Percentiles rank a stretch among this genome's conserved stretches.
phyloP scores from a whole-genome alignment of 2,113 vertebrate genomes.

The Anoura caudifer region DNA sequence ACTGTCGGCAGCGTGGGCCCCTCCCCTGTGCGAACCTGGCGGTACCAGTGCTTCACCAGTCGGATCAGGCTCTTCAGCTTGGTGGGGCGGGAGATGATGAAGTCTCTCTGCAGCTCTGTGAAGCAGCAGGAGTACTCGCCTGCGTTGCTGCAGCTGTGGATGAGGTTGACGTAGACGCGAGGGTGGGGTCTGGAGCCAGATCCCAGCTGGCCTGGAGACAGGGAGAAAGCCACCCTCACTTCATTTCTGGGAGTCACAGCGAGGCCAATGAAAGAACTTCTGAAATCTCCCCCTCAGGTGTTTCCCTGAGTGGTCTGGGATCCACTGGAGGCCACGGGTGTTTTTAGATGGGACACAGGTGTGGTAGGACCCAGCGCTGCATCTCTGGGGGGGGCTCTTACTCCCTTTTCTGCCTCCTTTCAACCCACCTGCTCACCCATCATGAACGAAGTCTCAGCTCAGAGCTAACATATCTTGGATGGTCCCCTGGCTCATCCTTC shows the following conservation, averaged over 20 bases:
- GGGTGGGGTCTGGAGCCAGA: neutral
- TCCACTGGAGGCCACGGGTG: neutral
- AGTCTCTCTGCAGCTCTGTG: slow-evolving; percentile 67
- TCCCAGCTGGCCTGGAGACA: neutral
- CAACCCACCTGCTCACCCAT: neutral
- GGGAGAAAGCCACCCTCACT: neutral
- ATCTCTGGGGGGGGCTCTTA: neutral
- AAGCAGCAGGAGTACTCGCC: slow-evolving; percentile 69
- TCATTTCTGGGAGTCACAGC: rapidly evolving
- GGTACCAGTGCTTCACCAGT: slow-evolving; percentile 72
- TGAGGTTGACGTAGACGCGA: slow-evolving; percentile 37
- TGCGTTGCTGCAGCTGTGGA: neutral
- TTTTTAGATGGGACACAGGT: neutral
- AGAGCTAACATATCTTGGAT: neutral
- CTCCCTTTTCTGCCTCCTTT: neutral
- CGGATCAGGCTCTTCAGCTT: slow-evolving; percentile 71
- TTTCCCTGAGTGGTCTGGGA: neutral
- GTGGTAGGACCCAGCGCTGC: neutral
- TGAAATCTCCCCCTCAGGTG: too few relatives aligned
- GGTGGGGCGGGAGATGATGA: slow-evolving; percentile 34
- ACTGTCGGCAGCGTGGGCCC: rapidly evolving
- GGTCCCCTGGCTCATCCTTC: neutral
- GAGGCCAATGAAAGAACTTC: neutral
- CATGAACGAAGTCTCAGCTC: neutral
- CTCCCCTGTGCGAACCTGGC: neutral